These are phyloP conservation scores for Hemaris fuciformis DNA, from an alignment of 2,888 invertebrate genomes.

Conservation along the genomic window DNA sequence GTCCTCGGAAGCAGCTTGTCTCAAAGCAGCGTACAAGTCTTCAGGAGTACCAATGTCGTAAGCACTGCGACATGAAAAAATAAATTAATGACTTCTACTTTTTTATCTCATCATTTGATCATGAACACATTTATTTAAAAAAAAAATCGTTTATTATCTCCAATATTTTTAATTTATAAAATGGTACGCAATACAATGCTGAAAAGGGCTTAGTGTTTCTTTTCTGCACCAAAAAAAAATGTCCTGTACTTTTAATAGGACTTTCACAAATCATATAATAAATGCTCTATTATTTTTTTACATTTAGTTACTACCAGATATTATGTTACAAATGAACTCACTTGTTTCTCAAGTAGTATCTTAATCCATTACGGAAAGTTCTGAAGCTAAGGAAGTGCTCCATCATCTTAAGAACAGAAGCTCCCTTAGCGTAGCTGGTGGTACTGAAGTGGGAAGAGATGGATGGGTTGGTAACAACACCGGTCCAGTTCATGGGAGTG, in stretches of 20 bases:
- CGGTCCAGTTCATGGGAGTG: slow-evolving; percentile 73
- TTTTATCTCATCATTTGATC: no score
- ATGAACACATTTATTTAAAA: background rate
- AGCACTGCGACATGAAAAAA: slow-evolving; percentile 43
- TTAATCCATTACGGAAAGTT: slow-evolving; percentile 80
- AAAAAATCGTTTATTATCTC: no score
- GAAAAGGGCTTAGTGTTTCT: no score
- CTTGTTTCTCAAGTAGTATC: slow-evolving; percentile 80
- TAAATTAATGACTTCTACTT: background rate
- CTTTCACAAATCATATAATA: no score
- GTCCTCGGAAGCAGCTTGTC: slow-evolving; percentile 53
- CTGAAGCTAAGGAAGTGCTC: slow-evolving; percentile 81
- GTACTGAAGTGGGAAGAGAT: slow-evolving; percentile 83
- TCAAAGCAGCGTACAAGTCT: slow-evolving; percentile 61
- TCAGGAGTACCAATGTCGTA: slow-evolving; percentile 60
- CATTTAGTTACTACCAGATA: no score
- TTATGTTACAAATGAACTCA: slow-evolving; percentile 47
- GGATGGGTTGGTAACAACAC: slow-evolving; percentile 77
- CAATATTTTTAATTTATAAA: no score
- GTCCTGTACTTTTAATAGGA: no score
- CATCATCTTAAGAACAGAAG: slow-evolving; percentile 84
- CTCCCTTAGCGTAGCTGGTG: slow-evolving; percentile 87
- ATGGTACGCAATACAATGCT: no score
- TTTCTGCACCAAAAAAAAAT: no score
- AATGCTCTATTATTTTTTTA: no score